These are phyloP conservation scores for Terebella lapidaria DNA, from an alignment of 2,888 invertebrate genomes.

Conservation along the genomic window DNA sequence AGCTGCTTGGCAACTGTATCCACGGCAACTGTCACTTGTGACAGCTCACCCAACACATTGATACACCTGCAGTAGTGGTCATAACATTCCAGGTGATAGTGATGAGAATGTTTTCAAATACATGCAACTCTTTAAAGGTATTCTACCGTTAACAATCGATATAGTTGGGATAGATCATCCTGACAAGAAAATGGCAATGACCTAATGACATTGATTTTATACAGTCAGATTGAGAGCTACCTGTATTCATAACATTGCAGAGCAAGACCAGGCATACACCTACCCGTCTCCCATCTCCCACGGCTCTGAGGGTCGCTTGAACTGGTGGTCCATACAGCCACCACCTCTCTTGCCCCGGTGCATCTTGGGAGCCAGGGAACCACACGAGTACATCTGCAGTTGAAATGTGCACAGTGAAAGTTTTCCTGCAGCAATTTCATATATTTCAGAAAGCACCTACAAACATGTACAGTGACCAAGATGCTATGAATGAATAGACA, in stretches of 20 bases:
- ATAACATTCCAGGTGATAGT: neutral
- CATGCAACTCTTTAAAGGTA: no score
- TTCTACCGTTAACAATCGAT: no score
- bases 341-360: conserved; percentile 49
- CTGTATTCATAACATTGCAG: no score
- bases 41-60: conserved; percentile 54
- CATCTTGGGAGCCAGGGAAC: conserved; percentile 58
- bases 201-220: no score
- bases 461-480: neutral
- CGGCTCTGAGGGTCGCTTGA: conserved; percentile 56
- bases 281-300: conserved; percentile 60
- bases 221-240: no score
- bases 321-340: conserved; percentile 55
- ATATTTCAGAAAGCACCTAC: neutral
- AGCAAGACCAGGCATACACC: conserved; percentile 5
- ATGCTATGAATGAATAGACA: neutral
- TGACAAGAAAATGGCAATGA: no score
- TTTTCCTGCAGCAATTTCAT: neutral
- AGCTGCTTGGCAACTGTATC: conserved; percentile 46
- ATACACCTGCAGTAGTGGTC: conserved; percentile 55
- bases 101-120: no score
- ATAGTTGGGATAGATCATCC: no score
- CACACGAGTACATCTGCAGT: conserved; percentile 58
- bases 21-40: conserved; percentile 44
- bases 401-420: neutral